Percentiles rank a stretch among this genome's conserved stretches.
Evolutionary conservation across 2,113 vertebrate species (phyloP).

Genomic region (Eublepharis macularius): DNA sequence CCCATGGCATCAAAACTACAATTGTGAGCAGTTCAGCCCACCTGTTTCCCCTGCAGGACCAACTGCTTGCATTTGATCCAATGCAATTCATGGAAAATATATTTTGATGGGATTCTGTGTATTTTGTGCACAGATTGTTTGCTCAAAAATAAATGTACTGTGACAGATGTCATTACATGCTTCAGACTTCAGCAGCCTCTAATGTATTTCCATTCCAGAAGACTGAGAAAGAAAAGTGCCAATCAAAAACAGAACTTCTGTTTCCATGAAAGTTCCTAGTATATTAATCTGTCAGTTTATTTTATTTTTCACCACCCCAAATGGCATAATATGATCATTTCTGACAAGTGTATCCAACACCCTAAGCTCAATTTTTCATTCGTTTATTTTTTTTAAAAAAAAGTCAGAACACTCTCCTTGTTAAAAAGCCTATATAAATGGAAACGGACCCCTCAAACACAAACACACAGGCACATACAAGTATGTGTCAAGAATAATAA

Average conservation of each 20-base stretch:
- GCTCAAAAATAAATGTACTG: constrained; percentile 57
- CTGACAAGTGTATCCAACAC: constrained; percentile 34
- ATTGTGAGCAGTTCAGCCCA: background rate
- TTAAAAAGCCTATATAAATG: background rate
- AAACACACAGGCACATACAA: background rate
- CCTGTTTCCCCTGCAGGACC: background rate
- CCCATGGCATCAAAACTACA: background rate
- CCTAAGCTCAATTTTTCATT: constrained; percentile 22
- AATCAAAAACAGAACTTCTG: constrained; percentile 52
- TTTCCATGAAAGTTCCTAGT: constrained; percentile 42
- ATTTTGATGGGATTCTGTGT: constrained; percentile 41
- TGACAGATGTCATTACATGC: constrained; percentile 58
- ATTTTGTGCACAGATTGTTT: constrained; percentile 41
- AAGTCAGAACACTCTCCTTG: background rate
- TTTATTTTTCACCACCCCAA: constrained; percentile 26
- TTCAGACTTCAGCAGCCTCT: constrained; percentile 44
- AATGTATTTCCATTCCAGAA: constrained; percentile 32
- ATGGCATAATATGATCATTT: constrained; percentile 8
- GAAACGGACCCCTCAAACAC: too few relatives aligned
- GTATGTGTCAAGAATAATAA: background rate
- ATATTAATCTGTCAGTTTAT: constrained; percentile 28
- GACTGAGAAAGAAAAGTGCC: constrained; percentile 54
- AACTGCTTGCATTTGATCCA: background rate
- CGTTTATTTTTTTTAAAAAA: background rate
- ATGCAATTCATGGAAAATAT: constrained; percentile 3